phyloP scores from a whole-genome alignment of 1,140 invertebrate genomes.

The Drosophila dunni region DNA sequence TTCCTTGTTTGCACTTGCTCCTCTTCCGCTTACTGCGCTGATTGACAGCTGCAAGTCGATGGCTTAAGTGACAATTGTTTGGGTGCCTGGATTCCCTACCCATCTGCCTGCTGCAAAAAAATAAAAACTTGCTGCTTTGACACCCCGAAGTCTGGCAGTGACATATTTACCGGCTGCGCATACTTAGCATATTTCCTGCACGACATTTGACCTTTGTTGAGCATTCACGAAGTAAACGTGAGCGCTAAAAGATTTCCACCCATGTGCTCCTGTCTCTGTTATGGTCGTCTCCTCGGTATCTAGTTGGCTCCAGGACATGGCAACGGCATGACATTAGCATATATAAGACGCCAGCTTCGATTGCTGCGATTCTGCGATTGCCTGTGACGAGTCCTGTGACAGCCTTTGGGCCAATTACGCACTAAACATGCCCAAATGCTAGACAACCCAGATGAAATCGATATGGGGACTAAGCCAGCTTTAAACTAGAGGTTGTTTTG shows the following conservation, averaged over 20 bases:
- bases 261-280: slow-evolving; percentile 23
- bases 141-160: slow-evolving; percentile 18
- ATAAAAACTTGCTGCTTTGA: not conserved
- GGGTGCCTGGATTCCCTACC: not conserved
- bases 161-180: slow-evolving; percentile 6
- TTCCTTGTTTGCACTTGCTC: slow-evolving; percentile 55
- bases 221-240: slow-evolving; percentile 48
- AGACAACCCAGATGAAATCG: slow-evolving; percentile 31
- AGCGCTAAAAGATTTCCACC: slow-evolving; percentile 4
- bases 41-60: slow-evolving; percentile 48
- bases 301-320: slow-evolving; percentile 44
- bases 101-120: not conserved
- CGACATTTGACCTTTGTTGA: slow-evolving; percentile 60
- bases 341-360: slow-evolving; percentile 46
- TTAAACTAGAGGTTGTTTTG: no score
- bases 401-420: slow-evolving; percentile 56
- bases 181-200: slow-evolving; percentile 68
- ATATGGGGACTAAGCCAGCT: slow-evolving; percentile 3
- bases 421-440: slow-evolving; percentile 14
- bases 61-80: slow-evolving; percentile 27
- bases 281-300: slow-evolving; percentile 34
- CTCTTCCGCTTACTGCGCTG: not conserved
- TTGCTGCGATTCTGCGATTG: slow-evolving; percentile 31
- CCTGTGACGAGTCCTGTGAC: slow-evolving; percentile 48
- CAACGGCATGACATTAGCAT: slow-evolving; percentile 62